A percentile compares a stretch with the other conserved stretches of the same genome.
These are phyloP conservation scores for Nestor notabilis DNA, from an alignment of 2,113 vertebrate species.

Conservation along the genomic window DNA sequence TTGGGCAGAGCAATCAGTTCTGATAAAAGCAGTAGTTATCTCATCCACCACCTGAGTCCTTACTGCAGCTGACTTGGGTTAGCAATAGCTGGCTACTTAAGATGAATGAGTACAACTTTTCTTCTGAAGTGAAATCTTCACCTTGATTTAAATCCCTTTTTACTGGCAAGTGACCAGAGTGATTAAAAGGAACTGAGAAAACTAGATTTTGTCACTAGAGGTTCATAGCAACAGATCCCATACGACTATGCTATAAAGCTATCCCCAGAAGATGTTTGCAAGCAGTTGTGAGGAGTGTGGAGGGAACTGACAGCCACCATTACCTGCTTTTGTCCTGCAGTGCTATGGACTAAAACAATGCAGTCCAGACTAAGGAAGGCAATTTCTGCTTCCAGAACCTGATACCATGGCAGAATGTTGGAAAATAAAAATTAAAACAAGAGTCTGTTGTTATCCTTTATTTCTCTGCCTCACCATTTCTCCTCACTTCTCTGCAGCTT, in stretches of 20 bases:
- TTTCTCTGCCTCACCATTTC: background rate
- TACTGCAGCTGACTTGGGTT: background rate
- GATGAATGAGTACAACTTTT: background rate
- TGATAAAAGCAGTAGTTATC: background rate
- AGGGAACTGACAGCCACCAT: background rate
- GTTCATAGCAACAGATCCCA: background rate
- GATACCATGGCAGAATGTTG: background rate
- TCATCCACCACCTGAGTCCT: background rate
- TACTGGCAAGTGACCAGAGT: background rate
- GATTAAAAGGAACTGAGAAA: background rate
- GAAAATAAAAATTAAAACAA: background rate
- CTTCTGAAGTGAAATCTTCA: background rate
- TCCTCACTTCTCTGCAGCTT: background rate
- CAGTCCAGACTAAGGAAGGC: background rate
- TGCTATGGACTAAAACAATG: background rate
- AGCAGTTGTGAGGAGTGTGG: background rate
- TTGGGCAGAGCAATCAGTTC: background rate
- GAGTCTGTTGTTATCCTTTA: background rate
- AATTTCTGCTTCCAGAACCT: background rate
- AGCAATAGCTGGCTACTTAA: background rate
- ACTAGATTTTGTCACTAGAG: background rate
- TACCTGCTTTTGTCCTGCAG: background rate
- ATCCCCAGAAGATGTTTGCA: background rate
- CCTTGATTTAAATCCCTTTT: background rate
- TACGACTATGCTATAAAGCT: background rate